Percentiles rank a stretch among this genome's conserved stretches.
phyloP scores from a whole-genome alignment of 2,797 vertebrate genomes.

The Varecia variegata region DNA sequence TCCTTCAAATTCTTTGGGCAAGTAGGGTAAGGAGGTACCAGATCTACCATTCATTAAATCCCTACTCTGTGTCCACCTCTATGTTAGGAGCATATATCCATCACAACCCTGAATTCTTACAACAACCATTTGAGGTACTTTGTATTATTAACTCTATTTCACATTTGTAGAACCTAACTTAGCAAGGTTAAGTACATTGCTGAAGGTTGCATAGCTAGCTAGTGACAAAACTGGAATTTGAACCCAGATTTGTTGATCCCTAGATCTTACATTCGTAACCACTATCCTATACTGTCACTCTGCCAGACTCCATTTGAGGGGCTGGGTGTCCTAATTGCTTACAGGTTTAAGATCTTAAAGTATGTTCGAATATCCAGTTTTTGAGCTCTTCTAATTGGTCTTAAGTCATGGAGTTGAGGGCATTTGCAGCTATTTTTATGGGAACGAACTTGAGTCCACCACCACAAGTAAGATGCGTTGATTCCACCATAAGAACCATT shows the following conservation, averaged over 20 bases:
- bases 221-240: not conserved
- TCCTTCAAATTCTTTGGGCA: not conserved
- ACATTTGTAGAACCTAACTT: not conserved
- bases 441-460: not conserved
- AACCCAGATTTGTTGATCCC: not conserved
- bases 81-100: not conserved
- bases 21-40: not conserved
- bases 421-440: not conserved
- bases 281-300: not conserved
- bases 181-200: not conserved
- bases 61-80: not conserved
- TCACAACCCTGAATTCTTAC: not conserved
- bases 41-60: too few relatives aligned
- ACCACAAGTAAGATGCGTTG: not conserved
- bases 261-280: not conserved
- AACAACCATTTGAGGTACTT: not conserved
- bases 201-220: not conserved
- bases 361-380: not conserved
- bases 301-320: not conserved
- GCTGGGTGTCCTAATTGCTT: not conserved
- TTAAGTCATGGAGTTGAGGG: not conserved
- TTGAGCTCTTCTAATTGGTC: not conserved
- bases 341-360: not conserved
- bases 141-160: not conserved
- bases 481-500: not conserved